Base-by-base conservation (phyloP, 1,140 invertebrate genomes). In the Brachionus koreanus region DNA sequence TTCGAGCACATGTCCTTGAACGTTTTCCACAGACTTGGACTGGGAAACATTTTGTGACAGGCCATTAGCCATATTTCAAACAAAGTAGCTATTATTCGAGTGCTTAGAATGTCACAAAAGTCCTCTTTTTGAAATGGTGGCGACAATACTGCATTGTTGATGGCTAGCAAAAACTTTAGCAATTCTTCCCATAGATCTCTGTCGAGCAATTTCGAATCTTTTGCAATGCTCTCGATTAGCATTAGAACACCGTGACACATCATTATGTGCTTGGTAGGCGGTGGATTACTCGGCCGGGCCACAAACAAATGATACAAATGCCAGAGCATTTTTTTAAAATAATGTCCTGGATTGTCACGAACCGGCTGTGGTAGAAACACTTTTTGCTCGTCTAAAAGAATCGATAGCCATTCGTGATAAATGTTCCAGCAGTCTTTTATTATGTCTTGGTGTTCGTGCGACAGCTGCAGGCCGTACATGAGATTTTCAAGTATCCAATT, bases 271-370 rank as follows among this genome's bases (percentile, higher is more conserved):
- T 94, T 91, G 86, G 95, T 96, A 1, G 88, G 86, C 9, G 85
- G 35, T n/a, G 19, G 81, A 16, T 12, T 19, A 12, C 93, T 93
- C 86, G 93, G 92, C 65, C 96, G 90, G n/a, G 96, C 96, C 49
- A 96, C 92, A 89, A 98, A 98, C 57, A 98, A 90, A 89, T 98
- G 97, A 86, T 97, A 93, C 82, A 98, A 92, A 89, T 98, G 96
- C 69, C 92, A 91, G 29, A 98, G 93, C 84, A 98, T 98, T 87
- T 93, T 94, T 83, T 94, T 90, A 1, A 94, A 93, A 89, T 97
- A 98, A 82, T 93, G 91, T 87, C 96, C 96, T 0, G 96, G 94
- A 87, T 96, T 93, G 72, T 95, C 93, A 43, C 92, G 89, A 12
- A 98, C 92, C 2, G 93, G 94, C 85, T 91, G 91, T 0, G 96